A percentile compares a stretch with the other conserved stretches of the same genome.
These are phyloP conservation scores for Molossus alvarezi DNA, from an alignment of 2,797 vertebrate species.

Conservation along the genomic window DNA sequence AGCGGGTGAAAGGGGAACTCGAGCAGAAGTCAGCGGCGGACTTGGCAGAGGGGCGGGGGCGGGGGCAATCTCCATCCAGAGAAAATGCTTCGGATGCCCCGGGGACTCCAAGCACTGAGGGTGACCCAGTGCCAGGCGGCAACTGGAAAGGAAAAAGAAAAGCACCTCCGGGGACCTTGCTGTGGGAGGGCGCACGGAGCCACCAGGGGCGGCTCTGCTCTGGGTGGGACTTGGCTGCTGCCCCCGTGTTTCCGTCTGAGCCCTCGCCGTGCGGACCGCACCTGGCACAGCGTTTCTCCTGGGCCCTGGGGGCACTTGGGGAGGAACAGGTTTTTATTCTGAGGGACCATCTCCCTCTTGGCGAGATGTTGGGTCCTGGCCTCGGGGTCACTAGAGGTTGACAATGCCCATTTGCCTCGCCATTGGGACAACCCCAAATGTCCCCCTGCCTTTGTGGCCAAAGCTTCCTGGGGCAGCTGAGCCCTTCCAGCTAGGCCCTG, in stretches of 20 bases:
- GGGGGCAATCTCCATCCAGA: background rate
- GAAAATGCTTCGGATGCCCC: background rate
- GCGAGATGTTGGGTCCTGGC: background rate
- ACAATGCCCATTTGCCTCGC: too few species aligned
- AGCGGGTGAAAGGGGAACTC: background rate
- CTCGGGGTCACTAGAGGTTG: background rate
- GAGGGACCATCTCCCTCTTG: rapidly evolving
- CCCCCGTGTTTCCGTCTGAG: background rate
- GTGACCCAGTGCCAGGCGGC: background rate
- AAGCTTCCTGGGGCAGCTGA: background rate
- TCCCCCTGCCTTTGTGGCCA: background rate
- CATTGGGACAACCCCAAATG: background rate
- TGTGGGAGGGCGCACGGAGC: background rate
- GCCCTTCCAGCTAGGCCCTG: background rate
- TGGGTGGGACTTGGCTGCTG: rapidly evolving
- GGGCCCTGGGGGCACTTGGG: background rate
- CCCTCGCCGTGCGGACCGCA: background rate
- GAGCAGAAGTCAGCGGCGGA: background rate
- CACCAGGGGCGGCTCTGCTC: background rate
- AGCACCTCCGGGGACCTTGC: background rate
- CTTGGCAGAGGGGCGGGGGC: background rate
- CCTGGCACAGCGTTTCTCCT: background rate
- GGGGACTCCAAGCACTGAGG: background rate
- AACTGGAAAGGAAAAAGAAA: background rate
- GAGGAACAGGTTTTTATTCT: background rate